phyloP scores from a whole-genome alignment of 1,140 invertebrate genomes.

The Camponotus floridanus region DNA sequence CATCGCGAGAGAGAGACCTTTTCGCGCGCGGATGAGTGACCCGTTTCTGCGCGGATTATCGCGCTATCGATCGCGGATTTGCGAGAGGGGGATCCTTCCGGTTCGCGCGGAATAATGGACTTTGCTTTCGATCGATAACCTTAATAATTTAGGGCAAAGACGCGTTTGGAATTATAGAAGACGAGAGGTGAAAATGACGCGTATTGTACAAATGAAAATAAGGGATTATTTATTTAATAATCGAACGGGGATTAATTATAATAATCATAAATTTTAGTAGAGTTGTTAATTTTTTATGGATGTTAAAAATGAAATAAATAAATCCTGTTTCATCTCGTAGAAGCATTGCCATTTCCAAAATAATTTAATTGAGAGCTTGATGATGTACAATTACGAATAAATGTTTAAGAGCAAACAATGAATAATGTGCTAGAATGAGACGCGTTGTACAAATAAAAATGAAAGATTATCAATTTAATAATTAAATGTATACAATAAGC shows the following conservation, averaged over 20 bases:
- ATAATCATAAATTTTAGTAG: not conserved
- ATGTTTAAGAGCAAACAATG: no score
- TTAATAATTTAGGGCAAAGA: constrained; percentile 10
- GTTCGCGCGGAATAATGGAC: constrained; percentile 12
- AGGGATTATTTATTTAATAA: no score
- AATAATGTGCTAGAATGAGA: not conserved
- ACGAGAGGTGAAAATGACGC: not conserved
- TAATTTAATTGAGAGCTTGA: not conserved
- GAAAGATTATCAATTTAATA: no score
- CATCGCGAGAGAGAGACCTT: constrained; percentile 32
- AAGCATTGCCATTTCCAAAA: not conserved
- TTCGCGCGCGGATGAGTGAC: constrained; percentile 50
- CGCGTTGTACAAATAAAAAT: no score
- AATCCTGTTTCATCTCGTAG: not conserved
- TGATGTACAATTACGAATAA: not conserved
- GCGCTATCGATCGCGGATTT: constrained; percentile 59
- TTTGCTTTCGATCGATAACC: constrained; percentile 14
- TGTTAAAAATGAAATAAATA: not conserved
- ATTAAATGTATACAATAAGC: no score
- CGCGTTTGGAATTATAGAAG: not conserved
- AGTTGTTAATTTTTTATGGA: not conserved
- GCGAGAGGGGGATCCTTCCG: not conserved
- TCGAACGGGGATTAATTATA: not conserved
- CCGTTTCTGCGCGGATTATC: constrained; percentile 53
- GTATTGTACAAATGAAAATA: not conserved